phyloP scores from a whole-genome alignment of 2,113 vertebrate species.

The Uropsilus gracilis region DNA sequence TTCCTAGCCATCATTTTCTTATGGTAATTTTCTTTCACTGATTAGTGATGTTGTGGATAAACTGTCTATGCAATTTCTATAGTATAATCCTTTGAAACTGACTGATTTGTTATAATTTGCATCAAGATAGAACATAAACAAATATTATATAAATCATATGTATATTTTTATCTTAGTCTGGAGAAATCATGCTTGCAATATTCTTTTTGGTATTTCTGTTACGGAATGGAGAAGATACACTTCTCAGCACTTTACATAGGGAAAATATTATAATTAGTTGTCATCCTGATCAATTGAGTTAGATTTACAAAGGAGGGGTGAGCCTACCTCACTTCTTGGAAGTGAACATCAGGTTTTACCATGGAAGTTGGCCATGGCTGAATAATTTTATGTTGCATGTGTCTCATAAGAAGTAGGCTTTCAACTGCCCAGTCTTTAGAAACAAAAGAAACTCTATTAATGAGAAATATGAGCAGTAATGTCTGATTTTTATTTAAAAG shows the following conservation, averaged over 20 bases:
- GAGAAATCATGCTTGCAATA: neutral
- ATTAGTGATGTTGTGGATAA: constrained; percentile 2
- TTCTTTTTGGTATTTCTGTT: neutral
- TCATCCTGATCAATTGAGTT: constrained; percentile 56
- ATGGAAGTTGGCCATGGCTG: neutral
- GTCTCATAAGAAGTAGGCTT: neutral
- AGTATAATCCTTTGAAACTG: neutral
- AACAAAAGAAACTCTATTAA: constrained; percentile 30
- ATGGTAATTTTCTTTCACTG: neutral
- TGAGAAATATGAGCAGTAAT: neutral
- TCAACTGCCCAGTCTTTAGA: neutral
- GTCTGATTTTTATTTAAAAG: constrained; percentile 1
- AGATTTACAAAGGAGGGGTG: constrained; percentile 1
- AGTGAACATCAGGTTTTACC: neutral
- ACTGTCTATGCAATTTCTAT: neutral
- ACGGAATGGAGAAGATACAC: neutral
- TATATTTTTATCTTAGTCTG: neutral
- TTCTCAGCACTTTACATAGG: neutral
- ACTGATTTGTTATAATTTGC: neutral
- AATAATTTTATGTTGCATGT: neutral
- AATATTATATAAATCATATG: neutral
- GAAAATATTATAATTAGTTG: constrained; percentile 41
- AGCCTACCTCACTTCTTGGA: neutral
- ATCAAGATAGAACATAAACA: neutral
- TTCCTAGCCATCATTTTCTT: neutral